Base-by-base conservation (phyloP, 2,113 vertebrate genomes). In the Hydrochoerus hydrochaeris region DNA sequence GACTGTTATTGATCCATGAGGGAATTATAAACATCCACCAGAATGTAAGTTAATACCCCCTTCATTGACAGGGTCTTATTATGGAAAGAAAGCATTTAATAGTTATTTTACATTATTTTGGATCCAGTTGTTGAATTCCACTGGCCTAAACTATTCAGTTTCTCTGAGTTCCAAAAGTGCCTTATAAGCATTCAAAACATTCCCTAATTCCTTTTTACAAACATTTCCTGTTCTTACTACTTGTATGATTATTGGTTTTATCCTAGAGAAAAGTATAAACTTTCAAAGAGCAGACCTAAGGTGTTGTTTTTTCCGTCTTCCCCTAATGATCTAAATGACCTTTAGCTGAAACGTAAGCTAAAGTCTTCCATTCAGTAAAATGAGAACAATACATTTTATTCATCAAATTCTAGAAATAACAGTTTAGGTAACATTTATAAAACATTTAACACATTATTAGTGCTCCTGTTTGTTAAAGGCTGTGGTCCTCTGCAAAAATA, bases 281-380 rank as follows among this genome's bases (percentile, higher is more conserved):
- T 91, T 67, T 35, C 11, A 13, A 67, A 86, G 97, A 41, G 38
- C 38, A 73, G 46, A 88, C 38, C 38, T 35, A 80, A 87, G 28
- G 5, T 60, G 41, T 0, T 83, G 0, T 60, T 24, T 71, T 95
- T 92, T 95, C 52, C 78, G 52, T 62, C n/a, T 60, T 30, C 38
- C 54, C 30, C 41, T 62, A 73, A 13, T 62, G 84, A 62, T 86
- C 32, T 88, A 5, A 67, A 35, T 85, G 11, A 52, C 85, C 67
- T 69, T 46, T 91, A 67, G 24, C 17, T 94, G 30, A 87, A 93
- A 95, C 8, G 24, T 57, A 77, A 94, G 32, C 63, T 88, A 41
- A 60, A 75, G 20, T 94, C 62, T 85, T 35, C n/a, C 65, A 35
- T n/a, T 89, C 2, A n/a, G 87, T 83, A 92, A 97, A 94, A 84